Evolutionary conservation across 2,797 vertebrate species (phyloP), one percentile per base, ranked within the genome.

Genomic region (Urophycis tenuis): DNA sequence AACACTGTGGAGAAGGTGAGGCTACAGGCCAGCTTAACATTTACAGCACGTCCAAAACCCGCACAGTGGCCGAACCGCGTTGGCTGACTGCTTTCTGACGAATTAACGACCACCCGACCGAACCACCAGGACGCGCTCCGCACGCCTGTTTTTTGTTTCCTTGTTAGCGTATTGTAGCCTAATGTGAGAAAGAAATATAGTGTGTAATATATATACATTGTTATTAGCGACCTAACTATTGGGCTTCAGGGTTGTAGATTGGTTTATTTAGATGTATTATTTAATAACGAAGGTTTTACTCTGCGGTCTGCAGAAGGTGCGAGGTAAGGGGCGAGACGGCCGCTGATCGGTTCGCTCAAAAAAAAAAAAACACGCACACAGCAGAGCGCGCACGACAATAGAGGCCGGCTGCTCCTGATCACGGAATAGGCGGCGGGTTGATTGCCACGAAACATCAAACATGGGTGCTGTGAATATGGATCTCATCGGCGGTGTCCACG

Each of bases 1-100:
- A 90, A 81, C 71, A 10, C 79, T 0, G 82, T 3, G 81, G 86
- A 81, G 77, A 93, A 94, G 95, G 94, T 94, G 85, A 74, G 90
- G 53, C 64, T 10, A 89, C 84, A 74, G 90, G 53, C 64, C 12
- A 89, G 93, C 89, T 91, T 90, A 53, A 81, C 41, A 91, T 91
- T 86, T 85, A 80, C 85, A 33, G 87, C 91, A 91, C 87, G 88
- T 87, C 86, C 87, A 71, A 69, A 67, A 34, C 67, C 74, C 25
- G 67, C 73, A 41, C 76, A 35, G 79, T 31, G 39, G 72, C 72
- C 0, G 77, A 77, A 3, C 8, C 73, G 22, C 64, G 29, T 31
- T 69, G 73, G 12, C 19, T 60, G 49, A 25, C 10, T 75, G 78
- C 39, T 78, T 80, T 53, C 45, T 75, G 75, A 69, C 83, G 72